Percentiles rank a stretch among this genome's conserved stretches.
Evolutionary conservation across 1,140 invertebrate species (phyloP).

Genomic region (Daktulosphaira vitifoliae): DNA sequence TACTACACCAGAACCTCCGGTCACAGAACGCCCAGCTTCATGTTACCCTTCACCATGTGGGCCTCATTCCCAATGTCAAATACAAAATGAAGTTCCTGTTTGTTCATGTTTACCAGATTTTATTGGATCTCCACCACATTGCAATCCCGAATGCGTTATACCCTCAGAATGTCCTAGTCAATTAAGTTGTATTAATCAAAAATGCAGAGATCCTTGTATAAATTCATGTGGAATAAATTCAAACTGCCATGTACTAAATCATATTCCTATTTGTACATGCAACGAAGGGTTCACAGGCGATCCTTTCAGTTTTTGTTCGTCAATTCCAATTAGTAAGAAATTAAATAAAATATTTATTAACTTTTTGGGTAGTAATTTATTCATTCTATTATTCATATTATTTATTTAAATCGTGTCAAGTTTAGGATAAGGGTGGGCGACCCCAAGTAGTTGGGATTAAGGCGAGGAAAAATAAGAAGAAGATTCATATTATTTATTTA

Average conservation of each 20-base stretch:
- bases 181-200: constrained; percentile 44
- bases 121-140: constrained; percentile 45
- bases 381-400: too few species aligned
- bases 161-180: constrained; percentile 44
- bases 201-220: constrained; percentile 44
- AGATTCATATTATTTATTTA: too few species aligned
- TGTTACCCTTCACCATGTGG: constrained; percentile 51
- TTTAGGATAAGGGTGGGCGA: too few species aligned
- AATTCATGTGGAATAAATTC: constrained; percentile 46
- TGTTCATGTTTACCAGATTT: constrained; percentile 45
- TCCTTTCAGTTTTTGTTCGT: constrained; percentile 46
- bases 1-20: constrained; percentile 35
- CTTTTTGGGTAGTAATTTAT: too few species aligned
- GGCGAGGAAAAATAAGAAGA: too few species aligned
- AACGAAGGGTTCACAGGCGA: constrained; percentile 47
- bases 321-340: constrained; percentile 44
- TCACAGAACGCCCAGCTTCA: constrained; percentile 41
- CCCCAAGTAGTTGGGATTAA: too few species aligned
- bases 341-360: background rate
- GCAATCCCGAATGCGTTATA: constrained; percentile 46
- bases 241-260: constrained; percentile 47
- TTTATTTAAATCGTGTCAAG: background rate
- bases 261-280: constrained; percentile 48
- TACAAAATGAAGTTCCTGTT: constrained; percentile 42
- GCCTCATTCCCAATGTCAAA: constrained; percentile 48